Base-by-base conservation (phyloP, 2,888 invertebrate species). In the Muschampia plurimacula region DNA sequence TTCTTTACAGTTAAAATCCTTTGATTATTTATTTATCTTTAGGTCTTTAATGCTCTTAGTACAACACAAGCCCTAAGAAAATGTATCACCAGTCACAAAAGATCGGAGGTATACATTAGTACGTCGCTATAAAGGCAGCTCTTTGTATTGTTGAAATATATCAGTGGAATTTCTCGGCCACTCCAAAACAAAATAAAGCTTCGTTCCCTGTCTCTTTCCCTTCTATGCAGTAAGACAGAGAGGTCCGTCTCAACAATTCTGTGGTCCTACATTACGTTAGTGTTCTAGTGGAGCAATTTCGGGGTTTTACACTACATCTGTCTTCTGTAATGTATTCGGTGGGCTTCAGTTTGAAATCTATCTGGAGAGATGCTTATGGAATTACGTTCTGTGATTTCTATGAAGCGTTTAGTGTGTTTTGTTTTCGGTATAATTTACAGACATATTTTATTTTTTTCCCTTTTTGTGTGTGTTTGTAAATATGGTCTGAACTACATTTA, bases 241-340 rank as follows among this genome's bases (percentile, higher is more conserved):
- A 59, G 15, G 5, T 12, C 9, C 67, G 67, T 12, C n/a, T 39
- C 22, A 32, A 46, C 71, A 65, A 67, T 60, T 59, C 62, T 67
- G 59, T 66, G 62, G 49, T 62, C 41, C 41, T 41, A 71, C 71
- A 71, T 71, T 60, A 64, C 49, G 71, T 66, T 71, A 67, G 72
- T 72, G 62, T 72, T 52, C 67, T 67, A 22, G 52, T 60, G 72
- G 67, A 52, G 62, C 72, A 67, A 72, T 72, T 72, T 55, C 66
- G 67, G 15, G 72, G 72, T 72, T 72, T 72, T 72, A 72, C 67
- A 72, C 72, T 72, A 72, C 72, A 72, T 72, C 49, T 28, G 67
- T 72, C 72, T 72, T 72, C 44, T 52, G 60, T 72, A 72, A 72
- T 72, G 72, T 72, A 72, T 72, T 72, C 72, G 44, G 67, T 41